Evolutionary conservation across 1,140 invertebrate species (phyloP), one percentile per base, ranked within the genome.

Genomic region (Pygmarrhopalites habei): DNA sequence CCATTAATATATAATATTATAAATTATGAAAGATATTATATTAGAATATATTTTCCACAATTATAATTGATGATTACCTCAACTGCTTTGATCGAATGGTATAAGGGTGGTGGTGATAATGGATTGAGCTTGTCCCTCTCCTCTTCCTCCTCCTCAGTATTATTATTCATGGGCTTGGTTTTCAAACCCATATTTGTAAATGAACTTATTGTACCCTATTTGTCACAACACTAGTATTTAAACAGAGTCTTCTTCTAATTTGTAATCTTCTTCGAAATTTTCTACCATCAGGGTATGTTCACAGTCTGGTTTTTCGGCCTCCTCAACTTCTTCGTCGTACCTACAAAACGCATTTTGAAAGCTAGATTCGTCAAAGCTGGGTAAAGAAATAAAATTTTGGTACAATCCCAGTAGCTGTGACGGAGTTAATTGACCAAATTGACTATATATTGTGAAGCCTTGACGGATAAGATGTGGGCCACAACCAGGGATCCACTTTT

Each of bases 401-500:
- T 82, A 84, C 0, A 84, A 69, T 19, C 80, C 79, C 10, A 84
- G 65, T 69, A 82, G 79, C 64, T 84, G 78, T 59, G 74, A 72
- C 17, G 82, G 77, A 47, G 72, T 76, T 0, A 84, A 72, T 67
- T 82, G 80, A 2, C 82, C 81, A 72, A 84, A 84, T 69, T 82
- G 76, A 1, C 82, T 83, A 65, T 80, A 83, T 39, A 84, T 83
- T 17, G 81, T 83, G 62, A 82, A 80, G 39, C 80, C 80, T 14
- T 80, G 78, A 0, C 80, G 77, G 23, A 84, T 83, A 0, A 84
- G 72, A 49, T 44, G 7, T 1, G 81, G 76, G 0, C 82, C 82
- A 70, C 82, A 84, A 17, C 79, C 81, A 0, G 82, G 82, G 43
- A 83, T 79, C 81, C 81, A 84, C 61, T 80, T 79, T 66, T 84